Evolutionary conservation across 92 coral and sea anemone species (phyloP).

Genomic region (Scolanthus callimorphus): DNA sequence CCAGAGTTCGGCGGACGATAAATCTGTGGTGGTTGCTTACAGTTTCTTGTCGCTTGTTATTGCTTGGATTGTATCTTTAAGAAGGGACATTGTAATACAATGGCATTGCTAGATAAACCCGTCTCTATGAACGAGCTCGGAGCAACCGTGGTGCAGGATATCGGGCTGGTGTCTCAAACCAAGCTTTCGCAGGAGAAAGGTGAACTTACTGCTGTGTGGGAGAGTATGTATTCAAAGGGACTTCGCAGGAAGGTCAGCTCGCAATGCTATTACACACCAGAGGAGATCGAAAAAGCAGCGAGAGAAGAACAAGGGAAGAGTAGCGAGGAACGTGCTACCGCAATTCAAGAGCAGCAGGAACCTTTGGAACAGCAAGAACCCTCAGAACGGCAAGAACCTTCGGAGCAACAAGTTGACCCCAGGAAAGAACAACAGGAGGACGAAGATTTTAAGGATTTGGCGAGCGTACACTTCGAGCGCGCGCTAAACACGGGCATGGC

Average conservation of each 20-base stretch:
- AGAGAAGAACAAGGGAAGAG: neutral
- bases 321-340: neutral
- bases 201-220: slow-evolving; percentile 76
- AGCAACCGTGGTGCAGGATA: slow-evolving; percentile 43
- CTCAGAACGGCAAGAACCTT: neutral
- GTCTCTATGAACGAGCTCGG: slow-evolving; percentile 67
- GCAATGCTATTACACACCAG: slow-evolving; percentile 48
- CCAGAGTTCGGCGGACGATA: too few species aligned
- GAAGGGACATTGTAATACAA: too few species aligned
- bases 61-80: too few species aligned
- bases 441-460: slow-evolving; percentile 44
- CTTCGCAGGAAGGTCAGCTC: slow-evolving; percentile 66
- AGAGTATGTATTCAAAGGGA: slow-evolving; percentile 87
- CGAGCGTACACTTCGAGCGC: slow-evolving; percentile 83
- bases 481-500: slow-evolving; percentile 64
- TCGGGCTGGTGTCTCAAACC: slow-evolving; percentile 61
- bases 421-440: neutral
- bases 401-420: neutral
- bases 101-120: slow-evolving; percentile 52
- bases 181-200: slow-evolving; percentile 45
- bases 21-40: too few species aligned
- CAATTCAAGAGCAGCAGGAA: slow-evolving; percentile 8
- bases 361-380: neutral
- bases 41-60: too few species aligned
- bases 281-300: slow-evolving; percentile 14